Evolutionary conservation across 2,113 vertebrate species (phyloP), one percentile per base, ranked within the genome.

Genomic region (Phrynosoma blainvillii): DNA sequence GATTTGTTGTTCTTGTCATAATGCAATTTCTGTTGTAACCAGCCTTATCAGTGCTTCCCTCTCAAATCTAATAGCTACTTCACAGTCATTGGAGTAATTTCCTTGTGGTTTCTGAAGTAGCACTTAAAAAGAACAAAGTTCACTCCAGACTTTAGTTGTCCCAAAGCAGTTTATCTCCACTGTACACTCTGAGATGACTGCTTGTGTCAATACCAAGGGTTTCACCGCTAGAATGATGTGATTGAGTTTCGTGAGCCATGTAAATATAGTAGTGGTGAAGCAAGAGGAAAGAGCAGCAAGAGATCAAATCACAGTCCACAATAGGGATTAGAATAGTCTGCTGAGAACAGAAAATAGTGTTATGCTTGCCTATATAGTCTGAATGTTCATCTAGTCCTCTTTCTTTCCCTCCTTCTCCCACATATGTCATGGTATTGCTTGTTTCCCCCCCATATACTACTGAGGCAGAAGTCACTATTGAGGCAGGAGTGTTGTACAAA

Each of bases 81-180:
- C 84, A 40, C 70, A 93, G 89, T 87, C 94, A 88, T 40, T 91
- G 70, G 91, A 95, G 89, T 91, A 92, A 95, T 95, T 95, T 96
- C 94, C 91, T 95, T 95, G 92, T 95, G 91, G 93, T 92, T 96
- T 95, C 86, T 95, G 92, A 95, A 96, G 94, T 85, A 92, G 91
- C 91, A 86, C 94, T 96, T 91, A 84, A 88, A 92, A 93, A 87
- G 94, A 94, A 62, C 93, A 92, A 93, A 95, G 95, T 91, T 95
- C 91, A 82, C 83, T 77, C 83, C 84, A 2, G 6, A 47, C 71
- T 93, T 91, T 88, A 82, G 79, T 90, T 86, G 91, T 93, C 68
- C 75, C 89, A 86, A 94, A 94, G 90, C 94, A 78, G 88, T 92
- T 94, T 93, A 87, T 87, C 85, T 82, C 59, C 89, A 89, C 85